phyloP scores from a whole-genome alignment of 2,797 vertebrate species.

The Pampus argenteus region DNA sequence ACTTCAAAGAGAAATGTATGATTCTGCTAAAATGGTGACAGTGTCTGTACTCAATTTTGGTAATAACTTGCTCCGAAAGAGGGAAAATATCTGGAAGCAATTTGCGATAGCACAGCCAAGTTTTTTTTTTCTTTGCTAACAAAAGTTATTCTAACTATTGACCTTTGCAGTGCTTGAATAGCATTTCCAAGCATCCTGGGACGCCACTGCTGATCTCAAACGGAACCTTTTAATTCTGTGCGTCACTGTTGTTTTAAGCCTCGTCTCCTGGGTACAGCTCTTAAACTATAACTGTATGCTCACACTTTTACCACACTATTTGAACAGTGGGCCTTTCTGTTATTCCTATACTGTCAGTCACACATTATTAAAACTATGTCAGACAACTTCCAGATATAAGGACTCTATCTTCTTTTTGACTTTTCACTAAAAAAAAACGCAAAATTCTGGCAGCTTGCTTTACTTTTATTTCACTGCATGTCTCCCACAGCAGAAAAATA shows the following conservation, averaged over 20 bases:
- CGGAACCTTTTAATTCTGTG: constrained; percentile 83
- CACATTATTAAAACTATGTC: neutral
- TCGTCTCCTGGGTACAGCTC: constrained; percentile 71
- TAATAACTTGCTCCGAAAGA: constrained; percentile 83
- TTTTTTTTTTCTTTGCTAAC: constrained; percentile 79
- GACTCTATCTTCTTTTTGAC: neutral
- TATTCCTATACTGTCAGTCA: constrained; percentile 7
- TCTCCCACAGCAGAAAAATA: neutral
- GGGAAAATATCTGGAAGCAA: constrained; percentile 86
- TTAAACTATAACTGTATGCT: constrained; percentile 68
- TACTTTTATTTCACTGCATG: neutral
- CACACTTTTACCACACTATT: constrained; percentile 31
- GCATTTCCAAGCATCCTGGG: constrained; percentile 80
- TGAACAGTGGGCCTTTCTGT: constrained; percentile 33
- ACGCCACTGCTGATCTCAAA: constrained; percentile 79
- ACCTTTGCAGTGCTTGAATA: constrained; percentile 85
- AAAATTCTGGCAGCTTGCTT: neutral
- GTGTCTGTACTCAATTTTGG: constrained; percentile 85
- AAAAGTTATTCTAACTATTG: constrained; percentile 90
- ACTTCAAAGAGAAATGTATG: constrained; percentile 81
- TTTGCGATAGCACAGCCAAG: constrained; percentile 81
- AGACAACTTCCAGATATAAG: neutral
- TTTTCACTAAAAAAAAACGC: neutral
- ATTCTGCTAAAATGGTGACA: constrained; percentile 83
- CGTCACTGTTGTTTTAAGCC: constrained; percentile 82